A percentile compares a stretch with the other conserved stretches of the same genome.
Evolutionary conservation across 2,113 vertebrate species (phyloP).

Genomic region (Mionectes macconnelli): DNA sequence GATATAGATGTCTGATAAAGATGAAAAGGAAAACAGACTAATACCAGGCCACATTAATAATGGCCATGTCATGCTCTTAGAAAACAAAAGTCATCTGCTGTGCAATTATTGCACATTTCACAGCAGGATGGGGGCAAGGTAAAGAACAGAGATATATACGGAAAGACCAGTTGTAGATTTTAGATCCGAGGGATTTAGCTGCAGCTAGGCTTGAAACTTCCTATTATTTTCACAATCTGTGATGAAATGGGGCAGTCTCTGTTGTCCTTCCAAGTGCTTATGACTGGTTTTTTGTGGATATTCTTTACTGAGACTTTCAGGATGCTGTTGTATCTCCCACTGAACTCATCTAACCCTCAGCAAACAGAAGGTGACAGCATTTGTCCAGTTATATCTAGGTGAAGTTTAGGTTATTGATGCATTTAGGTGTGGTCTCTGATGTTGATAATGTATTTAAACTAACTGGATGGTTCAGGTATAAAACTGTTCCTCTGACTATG

Average conservation of each 20-base stretch:
- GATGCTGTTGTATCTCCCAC: neutral
- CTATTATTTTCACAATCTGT: neutral
- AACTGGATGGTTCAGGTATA: neutral
- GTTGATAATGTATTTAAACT: neutral
- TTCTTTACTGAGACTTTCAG: neutral
- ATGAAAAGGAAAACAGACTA: conserved; percentile 74
- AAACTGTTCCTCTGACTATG: neutral
- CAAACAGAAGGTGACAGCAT: neutral
- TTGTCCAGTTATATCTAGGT: neutral
- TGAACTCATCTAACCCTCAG: neutral
- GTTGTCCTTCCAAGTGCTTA: neutral
- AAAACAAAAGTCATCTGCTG: conserved; percentile 57
- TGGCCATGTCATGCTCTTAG: conserved; percentile 64
- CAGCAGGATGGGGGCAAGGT: conserved; percentile 5
- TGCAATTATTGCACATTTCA: conserved; percentile 56
- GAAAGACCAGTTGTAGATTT: neutral
- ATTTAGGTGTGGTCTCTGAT: neutral
- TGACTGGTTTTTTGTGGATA: neutral
- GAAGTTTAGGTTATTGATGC: neutral
- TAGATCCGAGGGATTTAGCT: neutral
- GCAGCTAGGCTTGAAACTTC: neutral
- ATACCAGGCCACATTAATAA: conserved; percentile 72
- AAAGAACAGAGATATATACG: neutral
- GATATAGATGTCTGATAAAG: conserved; percentile 76
- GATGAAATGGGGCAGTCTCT: neutral